Conservation (phyloP, 1,140 invertebrate species). For the Formica exsecta region DNA sequence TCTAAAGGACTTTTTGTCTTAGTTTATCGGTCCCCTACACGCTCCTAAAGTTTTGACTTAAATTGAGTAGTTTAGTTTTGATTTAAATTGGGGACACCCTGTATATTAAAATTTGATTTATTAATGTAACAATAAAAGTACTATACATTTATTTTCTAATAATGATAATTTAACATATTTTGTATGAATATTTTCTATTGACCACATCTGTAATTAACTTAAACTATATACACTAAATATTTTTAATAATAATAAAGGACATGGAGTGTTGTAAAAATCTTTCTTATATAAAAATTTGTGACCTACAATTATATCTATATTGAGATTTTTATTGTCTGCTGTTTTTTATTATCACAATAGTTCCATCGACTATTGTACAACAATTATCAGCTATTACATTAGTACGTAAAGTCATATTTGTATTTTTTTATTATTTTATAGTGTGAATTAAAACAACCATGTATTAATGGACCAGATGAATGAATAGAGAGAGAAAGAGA, state of each 20-base stretch:
- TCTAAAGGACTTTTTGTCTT: too few species aligned
- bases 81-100: too few species aligned
- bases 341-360: not conserved
- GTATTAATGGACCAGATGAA: not conserved
- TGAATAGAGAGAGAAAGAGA: not conserved
- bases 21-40: too few species aligned
- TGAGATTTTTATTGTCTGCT: not conserved
- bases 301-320: not conserved
- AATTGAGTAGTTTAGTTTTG: too few species aligned
- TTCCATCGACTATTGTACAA: not conserved
- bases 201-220: too few species aligned
- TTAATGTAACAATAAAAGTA: constrained; percentile 1
- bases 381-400: not conserved
- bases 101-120: not conserved
- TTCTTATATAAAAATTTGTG: not conserved
- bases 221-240: not conserved
- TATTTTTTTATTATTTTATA: not conserved
- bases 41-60: too few species aligned
- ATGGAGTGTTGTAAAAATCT: not conserved
- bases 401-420: constrained; percentile 9
- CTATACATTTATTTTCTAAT: too few species aligned
- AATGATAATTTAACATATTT: too few species aligned
- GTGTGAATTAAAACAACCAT: not conserved
- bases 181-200: too few species aligned
- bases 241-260: not conserved